Evolutionary conservation across 2,113 vertebrate genomes (phyloP), one percentile per base, ranked within the genome.

Genomic region (Mormoops blainvillei): DNA sequence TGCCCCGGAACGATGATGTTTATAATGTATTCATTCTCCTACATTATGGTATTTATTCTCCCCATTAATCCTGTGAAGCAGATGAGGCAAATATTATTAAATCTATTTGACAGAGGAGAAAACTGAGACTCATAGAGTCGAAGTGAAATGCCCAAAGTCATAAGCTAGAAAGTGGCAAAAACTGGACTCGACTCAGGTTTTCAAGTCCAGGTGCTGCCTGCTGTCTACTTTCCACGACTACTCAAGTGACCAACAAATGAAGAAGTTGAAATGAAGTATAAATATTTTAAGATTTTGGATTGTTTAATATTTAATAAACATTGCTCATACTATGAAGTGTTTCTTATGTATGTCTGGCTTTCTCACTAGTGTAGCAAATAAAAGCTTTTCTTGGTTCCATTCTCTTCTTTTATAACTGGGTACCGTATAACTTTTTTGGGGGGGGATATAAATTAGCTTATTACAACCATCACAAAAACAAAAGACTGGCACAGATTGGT

Each of bases 231-330:
- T 85, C 61, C 58, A 50, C 38, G 58, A 74, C 63, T 63, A 70
- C 22, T 58, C 18, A 61, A 38, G 61, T 70, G 43, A 52, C 33
- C 45, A 56, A 58, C 16, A 78, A 48, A 83, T 52, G 38, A 92
- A 28, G 36, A 92, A 26, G 31, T 68, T 68, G 18, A 26, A 50
- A 54, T 54, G 48, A 52, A 81, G 24, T 80, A 74, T 56, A 56
- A 73, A 78, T 89, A 89, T 50, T 67, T 94, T 80, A 95, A 78
- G 3, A 41, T 26, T 86, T 81, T 74, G 26, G 4, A 81, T 85
- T 91, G 43, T 9, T 94, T 94, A 84, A 78, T 84, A 45, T 84
- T 94, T 94, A 88, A 94, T 87, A 87, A 74, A 87, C 78, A 67
- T 77, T 88, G 15, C 36, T 82, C 68, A 68, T 87, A 26, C 38